Base-by-base conservation (phyloP, 2,888 invertebrate species). In the Merodon equestris region DNA sequence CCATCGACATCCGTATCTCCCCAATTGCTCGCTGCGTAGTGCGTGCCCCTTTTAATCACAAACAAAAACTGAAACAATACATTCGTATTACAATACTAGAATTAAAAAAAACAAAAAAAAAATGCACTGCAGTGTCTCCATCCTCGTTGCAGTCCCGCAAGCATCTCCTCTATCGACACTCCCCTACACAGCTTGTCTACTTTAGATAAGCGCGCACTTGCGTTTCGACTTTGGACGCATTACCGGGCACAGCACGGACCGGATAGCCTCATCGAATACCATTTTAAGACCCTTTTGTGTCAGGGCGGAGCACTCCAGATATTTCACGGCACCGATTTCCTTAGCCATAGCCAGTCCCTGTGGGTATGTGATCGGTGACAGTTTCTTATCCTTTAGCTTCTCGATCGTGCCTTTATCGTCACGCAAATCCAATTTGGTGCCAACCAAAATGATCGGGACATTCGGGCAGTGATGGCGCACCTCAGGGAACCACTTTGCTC, bases 271-370 rank as follows among this genome's bases (percentile, higher is more conserved):
- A 77, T 87, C 87, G 82, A 87, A 87, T 44, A 87, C 87, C 48
- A 86, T 88, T 82, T 87, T 87, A 18, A 87, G 83, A 14, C 87
- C 87, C 83, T 87, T 87, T 67, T 87, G 87, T 47, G 87, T 88
- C 18, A 87, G 66, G 0, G 87, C 87, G 1, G 87, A 87, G 71
- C 88, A 87, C 63, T 87, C 87, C 76, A 87, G 73, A 85, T 87
- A 87, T 63, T 87, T 87, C 10, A 87, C 87, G 1, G 87, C 86
- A 5, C 86, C 87, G 1, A 87, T 87, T 64, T 87, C 87, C 79
- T 88, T 87, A 81, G 88, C 88, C 87, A 87, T 87, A 7, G 87
- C 88, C 84, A 88, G 66, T 7, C 87, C 87, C 57, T 87, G 87
- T 0, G 88, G 87, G 84, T 87, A 88, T 2, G 88, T 88, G 47